phyloP scores from a whole-genome alignment of 2,888 invertebrate species.

The Muschampia plurimacula region DNA sequence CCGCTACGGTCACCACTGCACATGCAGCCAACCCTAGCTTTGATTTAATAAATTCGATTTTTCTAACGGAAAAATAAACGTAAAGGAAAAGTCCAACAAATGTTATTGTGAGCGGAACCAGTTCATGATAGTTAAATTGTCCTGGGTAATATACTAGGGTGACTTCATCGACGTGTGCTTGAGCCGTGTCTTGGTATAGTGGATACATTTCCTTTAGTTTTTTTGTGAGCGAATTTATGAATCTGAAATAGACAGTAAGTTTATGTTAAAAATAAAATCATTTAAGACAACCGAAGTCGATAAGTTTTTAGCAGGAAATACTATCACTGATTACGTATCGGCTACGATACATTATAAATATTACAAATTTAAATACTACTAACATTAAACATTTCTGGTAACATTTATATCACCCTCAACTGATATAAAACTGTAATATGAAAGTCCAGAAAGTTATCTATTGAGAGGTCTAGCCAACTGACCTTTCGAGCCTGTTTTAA shows the following conservation, averaged over 20 bases:
- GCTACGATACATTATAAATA: background rate
- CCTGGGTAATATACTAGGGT: constrained; percentile 94
- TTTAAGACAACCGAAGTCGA: constrained; percentile 1
- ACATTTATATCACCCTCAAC: background rate
- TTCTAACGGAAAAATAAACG: constrained; percentile 97
- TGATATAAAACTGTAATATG: constrained; percentile 7
- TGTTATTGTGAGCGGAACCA: constrained; percentile 93
- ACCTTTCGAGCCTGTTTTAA: constrained; percentile 21
- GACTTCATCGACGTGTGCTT: constrained; percentile 72
- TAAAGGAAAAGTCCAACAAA: constrained; percentile 95
- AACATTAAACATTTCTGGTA: background rate
- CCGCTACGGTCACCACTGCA: constrained; percentile 94
- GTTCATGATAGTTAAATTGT: constrained; percentile 93
- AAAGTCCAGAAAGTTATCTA: constrained; percentile 17
- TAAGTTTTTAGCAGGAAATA: constrained; percentile 9
- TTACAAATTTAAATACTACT: background rate
- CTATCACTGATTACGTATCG: constrained; percentile 6
- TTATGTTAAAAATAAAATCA: background rate
- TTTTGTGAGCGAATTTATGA: constrained; percentile 89
- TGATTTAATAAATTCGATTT: constrained; percentile 96
- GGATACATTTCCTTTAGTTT: constrained; percentile 90
- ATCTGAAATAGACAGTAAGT: constrained; percentile 83
- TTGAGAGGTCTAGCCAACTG: constrained; percentile 17
- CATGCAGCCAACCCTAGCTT: constrained; percentile 95
- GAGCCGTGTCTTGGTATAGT: constrained; percentile 86